A percentile compares a stretch with the other conserved stretches of the same genome.
phyloP scores from a whole-genome alignment of 2,113 vertebrate genomes.

The Notechis scutatus region DNA sequence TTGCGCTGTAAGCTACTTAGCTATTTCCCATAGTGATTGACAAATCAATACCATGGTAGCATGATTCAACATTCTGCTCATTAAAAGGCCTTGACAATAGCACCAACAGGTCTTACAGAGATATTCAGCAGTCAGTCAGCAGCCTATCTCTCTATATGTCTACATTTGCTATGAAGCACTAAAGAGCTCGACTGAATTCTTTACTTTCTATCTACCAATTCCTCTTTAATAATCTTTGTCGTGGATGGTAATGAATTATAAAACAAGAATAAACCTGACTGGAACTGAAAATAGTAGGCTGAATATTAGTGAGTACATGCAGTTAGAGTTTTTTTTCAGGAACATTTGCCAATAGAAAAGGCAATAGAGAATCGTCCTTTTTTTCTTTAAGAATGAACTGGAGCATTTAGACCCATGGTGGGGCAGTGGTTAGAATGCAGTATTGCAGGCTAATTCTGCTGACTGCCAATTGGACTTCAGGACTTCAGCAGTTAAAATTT shows the following conservation, averaged over 20 bases:
- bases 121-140: neutral
- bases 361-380: rapidly evolving
- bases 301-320: neutral
- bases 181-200: neutral
- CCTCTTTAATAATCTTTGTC: neutral
- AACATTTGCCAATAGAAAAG: neutral
- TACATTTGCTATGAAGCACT: neutral
- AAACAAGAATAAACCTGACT: neutral
- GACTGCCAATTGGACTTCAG: too few relatives aligned
- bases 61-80: neutral
- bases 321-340: neutral
- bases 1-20: neutral
- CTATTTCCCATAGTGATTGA: neutral
- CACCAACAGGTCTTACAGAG: neutral
- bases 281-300: rapidly evolving
- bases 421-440: too few relatives aligned
- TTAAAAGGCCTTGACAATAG: neutral
- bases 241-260: neutral
- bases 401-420: neutral
- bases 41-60: neutral
- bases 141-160: neutral
- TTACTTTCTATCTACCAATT: neutral
- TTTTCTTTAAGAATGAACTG: neutral
- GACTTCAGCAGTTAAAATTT: too few relatives aligned
- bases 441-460: too few relatives aligned